Evolutionary conservation across 2,797 vertebrate species (phyloP).

Genomic region (Sciurus carolinensis): DNA sequence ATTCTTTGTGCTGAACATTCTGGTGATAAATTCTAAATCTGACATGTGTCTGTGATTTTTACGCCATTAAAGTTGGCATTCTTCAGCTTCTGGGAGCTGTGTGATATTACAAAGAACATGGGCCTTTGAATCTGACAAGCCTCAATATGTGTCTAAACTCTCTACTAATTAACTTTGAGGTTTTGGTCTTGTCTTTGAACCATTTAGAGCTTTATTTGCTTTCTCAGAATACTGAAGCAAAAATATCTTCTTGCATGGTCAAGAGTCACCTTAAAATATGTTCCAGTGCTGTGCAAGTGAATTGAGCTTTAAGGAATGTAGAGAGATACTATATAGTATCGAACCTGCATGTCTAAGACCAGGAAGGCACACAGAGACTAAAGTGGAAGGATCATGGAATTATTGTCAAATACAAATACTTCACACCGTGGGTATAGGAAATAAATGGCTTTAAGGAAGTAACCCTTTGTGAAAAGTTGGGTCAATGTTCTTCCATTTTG

Average conservation of each 20-base stretch:
- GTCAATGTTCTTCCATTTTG: background rate
- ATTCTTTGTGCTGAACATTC: constrained; percentile 11
- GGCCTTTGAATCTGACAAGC: background rate
- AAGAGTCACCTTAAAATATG: background rate
- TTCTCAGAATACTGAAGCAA: constrained; percentile 11
- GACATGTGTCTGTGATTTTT: constrained; percentile 35
- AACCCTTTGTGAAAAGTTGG: background rate
- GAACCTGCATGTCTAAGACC: background rate
- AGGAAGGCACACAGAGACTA: background rate
- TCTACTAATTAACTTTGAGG: background rate
- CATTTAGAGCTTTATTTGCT: background rate
- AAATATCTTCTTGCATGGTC: background rate
- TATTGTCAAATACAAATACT: background rate
- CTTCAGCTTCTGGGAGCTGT: background rate
- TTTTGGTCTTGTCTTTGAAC: background rate
- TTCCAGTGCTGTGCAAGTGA: background rate
- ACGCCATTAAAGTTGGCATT: background rate
- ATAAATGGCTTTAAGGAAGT: background rate
- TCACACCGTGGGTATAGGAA: background rate
- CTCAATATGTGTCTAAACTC: background rate
- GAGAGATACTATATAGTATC: background rate
- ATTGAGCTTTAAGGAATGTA: background rate
- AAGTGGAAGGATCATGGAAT: background rate
- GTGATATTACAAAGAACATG: background rate
- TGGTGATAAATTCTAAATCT: constrained; percentile 53